Evolutionary conservation across 1,140 invertebrate species (phyloP).

Genomic region (Drosophila lini): DNA sequence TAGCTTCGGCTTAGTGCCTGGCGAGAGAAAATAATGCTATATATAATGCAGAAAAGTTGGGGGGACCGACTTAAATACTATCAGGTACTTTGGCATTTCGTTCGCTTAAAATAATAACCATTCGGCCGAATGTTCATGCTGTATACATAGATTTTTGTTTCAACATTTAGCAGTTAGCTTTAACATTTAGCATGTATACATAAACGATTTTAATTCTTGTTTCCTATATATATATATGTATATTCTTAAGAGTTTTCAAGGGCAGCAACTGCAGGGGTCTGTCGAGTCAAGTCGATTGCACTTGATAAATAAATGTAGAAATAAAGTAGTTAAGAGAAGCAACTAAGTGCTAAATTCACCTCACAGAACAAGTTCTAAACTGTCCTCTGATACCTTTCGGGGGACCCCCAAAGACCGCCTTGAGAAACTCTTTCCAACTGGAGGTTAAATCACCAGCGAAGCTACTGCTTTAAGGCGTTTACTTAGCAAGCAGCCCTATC

Average conservation of each 20-base stretch:
- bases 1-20: slow-evolving; percentile 1
- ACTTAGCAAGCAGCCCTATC: slow-evolving; percentile 36
- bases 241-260: background rate
- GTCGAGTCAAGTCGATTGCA: no score
- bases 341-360: background rate
- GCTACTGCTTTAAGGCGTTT: slow-evolving; percentile 37
- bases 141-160: slow-evolving; percentile 22
- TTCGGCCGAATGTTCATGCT: slow-evolving; percentile 27
- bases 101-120: slow-evolving; percentile 33
- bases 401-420: background rate
- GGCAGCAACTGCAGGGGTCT: background rate
- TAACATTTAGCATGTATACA: slow-evolving; percentile 30
- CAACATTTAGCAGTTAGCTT: slow-evolving; percentile 32
- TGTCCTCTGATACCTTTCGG: background rate
- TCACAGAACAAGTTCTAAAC: slow-evolving; percentile 15
- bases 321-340: background rate
- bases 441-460: slow-evolving; percentile 6
- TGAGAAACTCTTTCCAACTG: slow-evolving; percentile 2
- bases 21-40: slow-evolving; percentile 28
- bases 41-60: slow-evolving; percentile 30
- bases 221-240: background rate
- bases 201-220: slow-evolving; percentile 24
- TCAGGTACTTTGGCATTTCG: slow-evolving; percentile 83
- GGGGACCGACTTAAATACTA: slow-evolving; percentile 69
- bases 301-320: no score